These are phyloP conservation scores for Pimephales promelas DNA, from an alignment of 2,113 vertebrate genomes.

Conservation along the genomic window DNA sequence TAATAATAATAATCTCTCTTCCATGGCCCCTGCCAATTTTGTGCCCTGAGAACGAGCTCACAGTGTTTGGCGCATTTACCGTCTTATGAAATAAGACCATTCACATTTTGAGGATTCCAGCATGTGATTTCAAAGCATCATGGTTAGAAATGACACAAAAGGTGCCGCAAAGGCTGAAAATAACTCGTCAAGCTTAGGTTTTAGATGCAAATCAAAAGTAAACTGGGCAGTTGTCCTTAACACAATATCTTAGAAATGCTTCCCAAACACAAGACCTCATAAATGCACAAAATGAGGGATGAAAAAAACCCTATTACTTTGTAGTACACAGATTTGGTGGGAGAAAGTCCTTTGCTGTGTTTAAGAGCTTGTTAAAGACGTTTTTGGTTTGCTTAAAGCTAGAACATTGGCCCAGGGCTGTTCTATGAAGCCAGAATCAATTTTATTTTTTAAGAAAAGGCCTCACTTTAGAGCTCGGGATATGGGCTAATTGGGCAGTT, in stretches of 20 bases:
- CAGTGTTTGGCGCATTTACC: constrained; percentile 3
- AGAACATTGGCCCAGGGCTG: constrained; percentile 43
- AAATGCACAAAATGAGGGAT: constrained; percentile 24
- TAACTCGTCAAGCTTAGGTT: not conserved
- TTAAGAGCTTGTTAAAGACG: constrained; percentile 45
- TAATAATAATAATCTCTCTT: constrained; percentile 44
- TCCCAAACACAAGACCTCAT: constrained; percentile 31
- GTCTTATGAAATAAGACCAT: not conserved
- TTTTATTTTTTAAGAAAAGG: constrained; percentile 34
- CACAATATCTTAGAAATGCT: not conserved
- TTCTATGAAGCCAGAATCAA: constrained; percentile 27
- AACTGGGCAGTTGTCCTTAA: constrained; percentile 13
- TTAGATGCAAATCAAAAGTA: not conserved
- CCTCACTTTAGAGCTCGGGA: constrained; percentile 41
- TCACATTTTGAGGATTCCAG: constrained; percentile 14
- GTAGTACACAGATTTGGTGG: constrained; percentile 20
- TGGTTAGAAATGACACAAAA: constrained; percentile 28
- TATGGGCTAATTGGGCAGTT: constrained; percentile 53
- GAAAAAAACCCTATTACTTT: not conserved
- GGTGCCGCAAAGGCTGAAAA: not conserved
- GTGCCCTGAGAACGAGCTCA: constrained; percentile 32
- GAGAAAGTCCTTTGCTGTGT: constrained; percentile 9
- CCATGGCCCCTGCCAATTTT: constrained; percentile 8
- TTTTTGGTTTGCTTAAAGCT: constrained; percentile 46
- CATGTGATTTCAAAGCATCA: constrained; percentile 4